phyloP scores from a whole-genome alignment of 1,140 invertebrate species.

The Drosophila repleta region DNA sequence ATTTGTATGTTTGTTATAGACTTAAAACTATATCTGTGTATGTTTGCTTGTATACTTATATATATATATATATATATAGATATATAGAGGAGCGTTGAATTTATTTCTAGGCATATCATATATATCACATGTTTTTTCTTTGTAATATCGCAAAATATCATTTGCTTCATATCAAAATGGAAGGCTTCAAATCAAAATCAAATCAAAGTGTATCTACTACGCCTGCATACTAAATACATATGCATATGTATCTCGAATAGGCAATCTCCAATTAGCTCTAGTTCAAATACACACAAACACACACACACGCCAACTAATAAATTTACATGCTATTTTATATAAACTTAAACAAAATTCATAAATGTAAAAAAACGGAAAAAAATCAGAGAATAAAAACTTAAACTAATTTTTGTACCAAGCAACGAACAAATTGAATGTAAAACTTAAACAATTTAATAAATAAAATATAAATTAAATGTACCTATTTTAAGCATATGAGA shows the following conservation, averaged over 20 bases:
- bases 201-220: constrained; percentile 14
- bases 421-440: constrained; percentile 49
- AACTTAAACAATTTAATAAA: constrained; percentile 19
- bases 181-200: constrained; percentile 46
- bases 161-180: constrained; percentile 72
- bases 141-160: constrained; percentile 69
- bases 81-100: constrained; percentile 64
- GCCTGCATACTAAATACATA: constrained; percentile 29
- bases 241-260: constrained; percentile 57
- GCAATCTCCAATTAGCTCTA: constrained; percentile 67
- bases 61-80: constrained; percentile 23
- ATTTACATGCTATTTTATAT: constrained; percentile 56
- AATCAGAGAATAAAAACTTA: constrained; percentile 21
- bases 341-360: constrained; percentile 26
- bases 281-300: constrained; percentile 31
- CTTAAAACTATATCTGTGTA: constrained; percentile 18
- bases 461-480: constrained; percentile 51
- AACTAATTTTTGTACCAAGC: constrained; percentile 72
- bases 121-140: constrained; percentile 54
- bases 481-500: constrained; percentile 56
- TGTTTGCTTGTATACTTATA: constrained; percentile 37
- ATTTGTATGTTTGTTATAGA: constrained; percentile 56
- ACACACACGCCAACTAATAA: constrained; percentile 53
- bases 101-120: constrained; percentile 76
- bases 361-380: constrained; percentile 26